phyloP scores from a whole-genome alignment of 2,888 invertebrate genomes.

The Autographa gamma region DNA sequence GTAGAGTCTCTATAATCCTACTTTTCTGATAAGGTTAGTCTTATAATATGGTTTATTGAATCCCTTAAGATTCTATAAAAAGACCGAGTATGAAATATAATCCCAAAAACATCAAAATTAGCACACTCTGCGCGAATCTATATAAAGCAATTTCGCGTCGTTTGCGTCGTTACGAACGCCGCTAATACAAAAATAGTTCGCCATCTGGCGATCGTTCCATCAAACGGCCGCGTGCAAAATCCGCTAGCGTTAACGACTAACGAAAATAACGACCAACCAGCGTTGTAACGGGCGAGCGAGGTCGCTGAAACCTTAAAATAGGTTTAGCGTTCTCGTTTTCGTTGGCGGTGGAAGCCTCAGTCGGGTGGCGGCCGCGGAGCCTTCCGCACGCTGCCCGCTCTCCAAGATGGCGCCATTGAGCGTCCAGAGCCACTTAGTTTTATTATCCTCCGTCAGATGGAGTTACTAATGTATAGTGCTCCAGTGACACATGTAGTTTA shows the following conservation, averaged over 20 bases:
- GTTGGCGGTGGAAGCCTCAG: constrained; percentile 70
- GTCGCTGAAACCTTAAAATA: constrained; percentile 72
- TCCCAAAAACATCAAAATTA: constrained; percentile 20
- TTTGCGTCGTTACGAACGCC: constrained; percentile 54
- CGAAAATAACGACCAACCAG: constrained; percentile 79
- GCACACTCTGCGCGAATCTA: constrained; percentile 11
- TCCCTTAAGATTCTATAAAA: neutral
- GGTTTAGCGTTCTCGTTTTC: constrained; percentile 68
- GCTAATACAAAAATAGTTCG: constrained; percentile 62
- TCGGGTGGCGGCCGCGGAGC: constrained; percentile 75
- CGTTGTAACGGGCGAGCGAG: constrained; percentile 66
- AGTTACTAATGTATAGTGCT: constrained; percentile 52
- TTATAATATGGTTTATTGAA: no score
- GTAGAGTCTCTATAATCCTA: neutral
- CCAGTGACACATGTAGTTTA: constrained; percentile 52
- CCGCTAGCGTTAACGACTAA: constrained; percentile 71
- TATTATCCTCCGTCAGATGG: constrained; percentile 74
- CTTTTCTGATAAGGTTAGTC: no score
- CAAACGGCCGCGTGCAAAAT: constrained; percentile 54
- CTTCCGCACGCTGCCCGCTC: constrained; percentile 69
- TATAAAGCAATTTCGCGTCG: constrained; percentile 29
- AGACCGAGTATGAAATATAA: neutral
- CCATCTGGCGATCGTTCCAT: constrained; percentile 70
- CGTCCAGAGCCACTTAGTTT: constrained; percentile 63
- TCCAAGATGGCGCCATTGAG: constrained; percentile 75